Evolutionary conservation across 2,888 invertebrate genomes (phyloP).

Genomic region (Caradrina clavipalpis): DNA sequence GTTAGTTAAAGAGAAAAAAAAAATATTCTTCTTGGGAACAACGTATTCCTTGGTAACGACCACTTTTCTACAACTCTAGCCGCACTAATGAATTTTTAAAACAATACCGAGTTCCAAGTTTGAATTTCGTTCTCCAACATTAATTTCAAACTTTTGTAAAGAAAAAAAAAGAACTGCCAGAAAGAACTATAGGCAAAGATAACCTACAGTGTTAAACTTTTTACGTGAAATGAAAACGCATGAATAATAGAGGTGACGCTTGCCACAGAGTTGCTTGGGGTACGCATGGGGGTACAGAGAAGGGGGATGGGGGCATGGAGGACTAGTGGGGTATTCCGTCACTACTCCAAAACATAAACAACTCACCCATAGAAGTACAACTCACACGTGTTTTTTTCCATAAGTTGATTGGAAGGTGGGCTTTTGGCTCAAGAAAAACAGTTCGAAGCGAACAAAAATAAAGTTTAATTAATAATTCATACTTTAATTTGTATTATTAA

Average conservation of each 20-base stretch:
- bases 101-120: slow-evolving; percentile 40
- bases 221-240: slow-evolving; percentile 41
- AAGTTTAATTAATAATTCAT: slow-evolving; percentile 8
- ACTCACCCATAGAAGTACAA: slow-evolving; percentile 8
- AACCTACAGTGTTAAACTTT: slow-evolving; percentile 48
- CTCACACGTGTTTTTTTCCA: slow-evolving; percentile 9
- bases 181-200: slow-evolving; percentile 36
- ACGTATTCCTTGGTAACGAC: background rate
- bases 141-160: slow-evolving; percentile 29
- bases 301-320: background rate
- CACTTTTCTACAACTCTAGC: slow-evolving; percentile 1
- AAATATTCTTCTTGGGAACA: background rate
- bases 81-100: slow-evolving; percentile 37
- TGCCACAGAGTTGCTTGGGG: slow-evolving; percentile 18
- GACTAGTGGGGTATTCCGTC: background rate
- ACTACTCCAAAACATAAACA: slow-evolving; percentile 5
- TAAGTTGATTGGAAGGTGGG: background rate
- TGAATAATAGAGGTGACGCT: slow-evolving; percentile 51
- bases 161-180: slow-evolving; percentile 22
- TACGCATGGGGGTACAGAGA: slow-evolving; percentile 2
- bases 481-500: slow-evolving; percentile 2
- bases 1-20: background rate
- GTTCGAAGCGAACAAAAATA: background rate
- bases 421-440: background rate
- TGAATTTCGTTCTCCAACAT: slow-evolving; percentile 25